A percentile compares a stretch with the other conserved stretches of the same genome.
These are phyloP conservation scores for Choloepus hoffmanni DNA, from an alignment of 2,113 vertebrate species.

Conservation along the genomic window DNA sequence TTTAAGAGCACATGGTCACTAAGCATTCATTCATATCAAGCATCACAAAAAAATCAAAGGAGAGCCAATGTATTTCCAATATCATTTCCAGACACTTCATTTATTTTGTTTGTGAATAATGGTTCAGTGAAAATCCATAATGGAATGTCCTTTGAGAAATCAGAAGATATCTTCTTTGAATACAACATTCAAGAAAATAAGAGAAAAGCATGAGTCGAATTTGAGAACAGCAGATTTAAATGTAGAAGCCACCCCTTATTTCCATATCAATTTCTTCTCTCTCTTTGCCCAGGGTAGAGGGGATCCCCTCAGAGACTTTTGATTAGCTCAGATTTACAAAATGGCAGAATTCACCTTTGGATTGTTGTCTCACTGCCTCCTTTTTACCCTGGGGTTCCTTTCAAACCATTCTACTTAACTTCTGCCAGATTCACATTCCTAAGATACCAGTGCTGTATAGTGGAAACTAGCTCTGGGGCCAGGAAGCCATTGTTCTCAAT, in stretches of 20 bases:
- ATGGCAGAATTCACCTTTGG: neutral
- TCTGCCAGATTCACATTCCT: constrained; percentile 46
- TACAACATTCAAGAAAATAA: neutral
- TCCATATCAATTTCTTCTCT: neutral
- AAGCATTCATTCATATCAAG: neutral
- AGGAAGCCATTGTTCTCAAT: constrained; percentile 13
- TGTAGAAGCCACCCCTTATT: neutral
- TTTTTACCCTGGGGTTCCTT: neutral
- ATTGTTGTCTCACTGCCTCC: neutral
- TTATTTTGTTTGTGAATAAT: neutral
- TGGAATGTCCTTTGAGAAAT: neutral
- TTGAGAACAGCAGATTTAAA: neutral
- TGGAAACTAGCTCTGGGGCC: neutral
- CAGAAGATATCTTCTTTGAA: neutral
- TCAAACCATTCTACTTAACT: neutral
- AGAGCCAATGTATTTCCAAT: neutral
- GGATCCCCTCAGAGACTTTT: neutral
- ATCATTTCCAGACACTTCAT: neutral
- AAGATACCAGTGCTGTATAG: neutral
- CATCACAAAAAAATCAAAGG: neutral
- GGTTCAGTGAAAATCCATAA: neutral
- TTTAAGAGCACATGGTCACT: neutral
- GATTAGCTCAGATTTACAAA: neutral
- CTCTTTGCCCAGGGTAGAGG: neutral
- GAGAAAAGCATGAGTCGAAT: neutral